These are phyloP conservation scores for Empis stercorea DNA, from an alignment of 2,888 invertebrate species.

Conservation along the genomic window DNA sequence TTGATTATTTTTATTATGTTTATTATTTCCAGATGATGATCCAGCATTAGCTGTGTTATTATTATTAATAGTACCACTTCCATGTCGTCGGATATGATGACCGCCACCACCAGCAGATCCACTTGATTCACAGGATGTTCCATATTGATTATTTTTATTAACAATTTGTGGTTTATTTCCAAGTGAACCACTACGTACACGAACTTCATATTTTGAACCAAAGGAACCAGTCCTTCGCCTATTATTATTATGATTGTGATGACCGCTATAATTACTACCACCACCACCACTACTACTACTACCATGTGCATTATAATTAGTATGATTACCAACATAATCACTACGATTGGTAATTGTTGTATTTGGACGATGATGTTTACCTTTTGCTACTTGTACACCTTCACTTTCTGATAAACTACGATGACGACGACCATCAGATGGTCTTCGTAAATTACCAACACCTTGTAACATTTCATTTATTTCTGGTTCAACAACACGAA, in stretches of 20 bases:
- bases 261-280: conserved; percentile 1
- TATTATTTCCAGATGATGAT: conserved; percentile 13
- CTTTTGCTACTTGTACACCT: conserved; percentile 29
- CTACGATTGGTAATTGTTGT: conserved; percentile 35
- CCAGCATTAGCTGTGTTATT: conserved; percentile 29
- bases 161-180: conserved; percentile 34
- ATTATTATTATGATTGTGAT: conserved; percentile 22
- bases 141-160: conserved; percentile 30
- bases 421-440: conserved; percentile 43
- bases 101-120: conserved; percentile 1
- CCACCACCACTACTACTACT: not conserved
- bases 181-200: conserved; percentile 33
- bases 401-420: conserved; percentile 55
- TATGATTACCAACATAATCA: conserved; percentile 30
- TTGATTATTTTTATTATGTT: conserved; percentile 15
- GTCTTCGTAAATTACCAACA: conserved; percentile 37
- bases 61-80: conserved; percentile 20
- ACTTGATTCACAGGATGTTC: conserved; percentile 22
- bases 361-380: conserved; percentile 21
- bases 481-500: conserved; percentile 56
- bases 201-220: conserved; percentile 23
- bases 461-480: conserved; percentile 46
- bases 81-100: conserved; percentile 21
- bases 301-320: not conserved
- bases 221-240: conserved; percentile 34